Conservation (phyloP, 1,140 invertebrate species). For the Scaptomyza graminum region DNA sequence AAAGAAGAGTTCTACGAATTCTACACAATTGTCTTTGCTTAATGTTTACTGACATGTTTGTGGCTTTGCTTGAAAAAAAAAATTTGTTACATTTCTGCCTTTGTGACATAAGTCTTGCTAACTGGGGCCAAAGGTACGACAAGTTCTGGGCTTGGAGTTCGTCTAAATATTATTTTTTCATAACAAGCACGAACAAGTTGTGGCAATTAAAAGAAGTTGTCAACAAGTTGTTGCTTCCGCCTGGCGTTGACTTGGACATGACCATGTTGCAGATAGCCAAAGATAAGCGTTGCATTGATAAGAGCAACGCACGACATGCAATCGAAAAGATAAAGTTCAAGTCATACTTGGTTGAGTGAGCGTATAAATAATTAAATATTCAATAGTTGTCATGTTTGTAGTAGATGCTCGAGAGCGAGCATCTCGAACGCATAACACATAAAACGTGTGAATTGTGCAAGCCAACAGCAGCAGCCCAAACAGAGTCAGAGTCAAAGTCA, state of each 20-base stretch:
- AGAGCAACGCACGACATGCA: background rate
- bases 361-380: slow-evolving; percentile 66
- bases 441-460: slow-evolving; percentile 72
- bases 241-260: slow-evolving; percentile 12
- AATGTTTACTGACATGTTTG: too few species aligned
- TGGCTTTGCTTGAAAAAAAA: slow-evolving; percentile 29
- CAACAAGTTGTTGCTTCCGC: slow-evolving; percentile 56
- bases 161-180: slow-evolving; percentile 50
- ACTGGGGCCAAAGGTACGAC: slow-evolving; percentile 15
- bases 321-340: slow-evolving; percentile 35
- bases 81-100: slow-evolving; percentile 56
- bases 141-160: slow-evolving; percentile 24
- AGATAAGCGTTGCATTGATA: slow-evolving; percentile 51
- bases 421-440: slow-evolving; percentile 5
- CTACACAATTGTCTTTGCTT: slow-evolving; percentile 53
- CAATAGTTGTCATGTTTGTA: slow-evolving; percentile 23
- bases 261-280: background rate
- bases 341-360: slow-evolving; percentile 3
- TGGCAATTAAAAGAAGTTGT: slow-evolving; percentile 73
- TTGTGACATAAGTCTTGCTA: slow-evolving; percentile 44
- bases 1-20: slow-evolving; percentile 28
- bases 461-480: slow-evolving; percentile 25
- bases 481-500: slow-evolving; percentile 37
- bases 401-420: slow-evolving; percentile 3
- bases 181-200: slow-evolving; percentile 50